Percentiles rank a stretch among this genome's conserved stretches.
Evolutionary conservation across 2,797 vertebrate genomes (phyloP).

Genomic region (Poecilia wingei): DNA sequence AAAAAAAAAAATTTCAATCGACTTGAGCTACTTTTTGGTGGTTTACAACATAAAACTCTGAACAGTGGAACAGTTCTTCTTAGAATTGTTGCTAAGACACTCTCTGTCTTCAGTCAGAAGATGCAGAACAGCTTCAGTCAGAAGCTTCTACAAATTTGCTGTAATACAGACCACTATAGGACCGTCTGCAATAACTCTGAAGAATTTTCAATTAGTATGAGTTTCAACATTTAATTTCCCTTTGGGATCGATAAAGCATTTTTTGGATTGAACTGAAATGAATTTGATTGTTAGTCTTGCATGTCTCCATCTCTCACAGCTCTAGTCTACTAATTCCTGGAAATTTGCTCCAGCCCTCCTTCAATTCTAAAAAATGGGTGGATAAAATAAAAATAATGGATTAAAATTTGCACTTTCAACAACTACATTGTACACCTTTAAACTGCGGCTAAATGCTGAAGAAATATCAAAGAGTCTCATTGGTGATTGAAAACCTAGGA

Average conservation of each 20-base stretch:
- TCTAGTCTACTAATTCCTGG: background rate
- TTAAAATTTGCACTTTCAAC: background rate
- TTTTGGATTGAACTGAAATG: too few relatives aligned
- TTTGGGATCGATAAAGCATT: too few relatives aligned
- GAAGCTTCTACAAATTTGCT: too few relatives aligned
- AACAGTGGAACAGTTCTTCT: background rate
- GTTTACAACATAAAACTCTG: background rate
- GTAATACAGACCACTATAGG: too few relatives aligned
- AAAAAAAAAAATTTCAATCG: background rate
- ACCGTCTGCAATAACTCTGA: too few relatives aligned
- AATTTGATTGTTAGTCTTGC: background rate
- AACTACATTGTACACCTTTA: constrained; percentile 48
- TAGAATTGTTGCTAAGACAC: background rate
- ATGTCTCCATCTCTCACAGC: too few relatives aligned
- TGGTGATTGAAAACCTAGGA: constrained; percentile 33
- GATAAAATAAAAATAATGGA: background rate
- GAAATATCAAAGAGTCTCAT: constrained; percentile 40
- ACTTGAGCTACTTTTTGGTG: background rate
- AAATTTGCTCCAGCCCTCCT: background rate
- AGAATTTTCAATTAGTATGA: too few relatives aligned
- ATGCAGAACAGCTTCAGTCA: too few relatives aligned
- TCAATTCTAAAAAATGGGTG: background rate
- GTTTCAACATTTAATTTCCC: too few relatives aligned
- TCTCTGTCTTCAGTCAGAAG: too few relatives aligned
- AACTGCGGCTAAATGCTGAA: constrained; percentile 38